phyloP scores from a whole-genome alignment of 2,113 vertebrate species.

The Chloroceryle aenea region DNA sequence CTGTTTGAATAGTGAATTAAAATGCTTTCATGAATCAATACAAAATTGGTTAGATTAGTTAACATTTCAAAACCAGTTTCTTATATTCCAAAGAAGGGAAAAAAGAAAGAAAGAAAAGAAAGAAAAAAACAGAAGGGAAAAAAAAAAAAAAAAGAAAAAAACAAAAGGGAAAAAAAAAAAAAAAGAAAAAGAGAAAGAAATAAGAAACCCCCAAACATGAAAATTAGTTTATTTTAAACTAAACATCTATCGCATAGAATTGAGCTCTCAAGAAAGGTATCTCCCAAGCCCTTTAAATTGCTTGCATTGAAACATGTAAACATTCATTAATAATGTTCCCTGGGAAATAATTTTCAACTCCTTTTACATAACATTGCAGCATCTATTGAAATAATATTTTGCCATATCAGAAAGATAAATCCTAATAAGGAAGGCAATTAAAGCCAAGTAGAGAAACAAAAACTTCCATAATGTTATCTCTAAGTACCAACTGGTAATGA shows the following conservation, averaged over 20 bases:
- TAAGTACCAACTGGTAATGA: constrained; percentile 49
- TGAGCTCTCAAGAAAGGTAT: constrained; percentile 63
- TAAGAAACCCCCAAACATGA: not conserved
- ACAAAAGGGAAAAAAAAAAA: not conserved
- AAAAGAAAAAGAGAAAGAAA: not conserved
- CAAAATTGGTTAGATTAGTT: constrained; percentile 71
- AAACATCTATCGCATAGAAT: constrained; percentile 29
- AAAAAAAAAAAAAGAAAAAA: not conserved
- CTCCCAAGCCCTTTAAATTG: constrained; percentile 61
- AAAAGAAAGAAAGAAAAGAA: not conserved
- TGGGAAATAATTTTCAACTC: constrained; percentile 64
- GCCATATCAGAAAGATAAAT: constrained; percentile 71
- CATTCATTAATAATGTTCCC: constrained; percentile 71
- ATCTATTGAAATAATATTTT: constrained; percentile 73
- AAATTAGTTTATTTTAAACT: constrained; percentile 62
- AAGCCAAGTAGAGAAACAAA: constrained; percentile 66
- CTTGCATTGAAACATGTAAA: constrained; percentile 66
- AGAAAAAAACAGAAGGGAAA: too few species aligned
- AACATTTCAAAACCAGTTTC: constrained; percentile 68
- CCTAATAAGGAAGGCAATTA: constrained; percentile 72
- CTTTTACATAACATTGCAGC: constrained; percentile 38
- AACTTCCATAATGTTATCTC: constrained; percentile 68
- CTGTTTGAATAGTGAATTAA: constrained; percentile 63
- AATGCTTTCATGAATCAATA: constrained; percentile 67
- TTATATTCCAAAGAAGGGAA: not conserved